These are phyloP conservation scores for Mimachlamys varia DNA, from an alignment of 2,888 invertebrate genomes.

Conservation along the genomic window DNA sequence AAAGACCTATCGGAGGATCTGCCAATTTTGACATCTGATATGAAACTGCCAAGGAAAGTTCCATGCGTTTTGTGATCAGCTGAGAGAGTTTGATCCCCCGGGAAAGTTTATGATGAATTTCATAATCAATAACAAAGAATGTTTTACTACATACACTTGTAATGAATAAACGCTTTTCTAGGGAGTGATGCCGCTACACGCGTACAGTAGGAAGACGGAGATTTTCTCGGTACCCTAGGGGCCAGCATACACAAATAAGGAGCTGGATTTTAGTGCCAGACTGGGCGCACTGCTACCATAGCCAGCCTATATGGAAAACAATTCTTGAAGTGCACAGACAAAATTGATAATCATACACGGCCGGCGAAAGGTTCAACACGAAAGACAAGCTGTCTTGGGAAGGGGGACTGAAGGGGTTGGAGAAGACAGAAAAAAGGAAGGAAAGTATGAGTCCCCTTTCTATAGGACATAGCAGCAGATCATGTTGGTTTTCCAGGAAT, in stretches of 20 bases:
- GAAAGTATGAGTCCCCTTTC: background rate
- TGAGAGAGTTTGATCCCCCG: background rate
- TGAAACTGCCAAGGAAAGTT: slow-evolving; percentile 1
- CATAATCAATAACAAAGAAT: slow-evolving; percentile 31
- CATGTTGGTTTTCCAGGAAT: too few relatives aligned
- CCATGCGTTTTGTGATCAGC: slow-evolving; percentile 31
- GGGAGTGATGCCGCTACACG: background rate
- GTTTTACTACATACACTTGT: slow-evolving; percentile 15
- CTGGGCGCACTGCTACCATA: background rate
- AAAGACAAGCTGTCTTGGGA: background rate
- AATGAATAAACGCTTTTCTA: slow-evolving; percentile 22
- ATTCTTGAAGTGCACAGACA: slow-evolving; percentile 8
- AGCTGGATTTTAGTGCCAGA: slow-evolving; percentile 1
- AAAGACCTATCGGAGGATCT: background rate
- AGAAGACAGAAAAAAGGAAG: background rate
- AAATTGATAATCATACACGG: background rate
- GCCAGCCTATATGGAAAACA: background rate
- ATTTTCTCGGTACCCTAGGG: slow-evolving; percentile 8
- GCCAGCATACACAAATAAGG: background rate
- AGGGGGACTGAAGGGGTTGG: background rate
- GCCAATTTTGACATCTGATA: slow-evolving; percentile 27
- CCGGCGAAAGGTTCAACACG: background rate
- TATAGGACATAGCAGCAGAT: too few relatives aligned
- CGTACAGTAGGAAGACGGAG: background rate
- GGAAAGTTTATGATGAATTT: slow-evolving; percentile 34